phyloP scores from a whole-genome alignment of 1,140 invertebrate genomes.

The Goniozus legneri region DNA sequence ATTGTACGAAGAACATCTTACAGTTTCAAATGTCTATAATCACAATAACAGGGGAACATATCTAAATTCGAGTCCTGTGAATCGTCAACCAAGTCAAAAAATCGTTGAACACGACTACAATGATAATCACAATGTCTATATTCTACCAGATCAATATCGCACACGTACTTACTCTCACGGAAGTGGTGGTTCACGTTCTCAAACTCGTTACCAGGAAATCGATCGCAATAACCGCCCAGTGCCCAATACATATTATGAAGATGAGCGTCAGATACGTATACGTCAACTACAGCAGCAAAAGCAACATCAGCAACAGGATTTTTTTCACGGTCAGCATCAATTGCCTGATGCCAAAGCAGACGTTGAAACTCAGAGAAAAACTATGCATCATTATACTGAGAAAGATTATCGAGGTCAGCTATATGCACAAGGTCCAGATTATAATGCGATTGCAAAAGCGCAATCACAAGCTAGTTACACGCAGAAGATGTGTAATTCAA shows the following conservation, averaged over 20 bases:
- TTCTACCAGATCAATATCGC: conserved; percentile 44
- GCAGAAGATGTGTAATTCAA: conserved; percentile 16
- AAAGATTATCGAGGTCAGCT: conserved; percentile 26
- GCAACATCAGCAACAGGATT: conserved; percentile 21
- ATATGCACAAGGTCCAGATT: conserved; percentile 28
- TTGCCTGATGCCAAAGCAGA: conserved; percentile 30
- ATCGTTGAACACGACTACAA: conserved; percentile 42
- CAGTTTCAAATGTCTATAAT: conserved; percentile 19
- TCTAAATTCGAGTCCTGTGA: conserved; percentile 24
- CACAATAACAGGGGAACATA: conserved; percentile 32
- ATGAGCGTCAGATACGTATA: conserved; percentile 38
- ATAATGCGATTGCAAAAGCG: conserved; percentile 24
- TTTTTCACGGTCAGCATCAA: conserved; percentile 17
- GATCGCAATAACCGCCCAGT: conserved; percentile 37
- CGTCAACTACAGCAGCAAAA: conserved; percentile 27
- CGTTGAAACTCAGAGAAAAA: conserved; percentile 30
- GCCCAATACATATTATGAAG: conserved; percentile 40
- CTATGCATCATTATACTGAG: conserved; percentile 27
- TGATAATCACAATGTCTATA: conserved; percentile 48
- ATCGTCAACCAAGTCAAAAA: conserved; percentile 32
- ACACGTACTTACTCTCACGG: conserved; percentile 43
- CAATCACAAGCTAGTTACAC: conserved; percentile 17
- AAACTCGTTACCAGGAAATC: conserved; percentile 33
- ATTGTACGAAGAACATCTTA: conserved; percentile 29
- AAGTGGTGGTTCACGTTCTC: conserved; percentile 26